Base-by-base conservation (phyloP, 2,113 vertebrate species). In the Myiopsitta monachus region DNA sequence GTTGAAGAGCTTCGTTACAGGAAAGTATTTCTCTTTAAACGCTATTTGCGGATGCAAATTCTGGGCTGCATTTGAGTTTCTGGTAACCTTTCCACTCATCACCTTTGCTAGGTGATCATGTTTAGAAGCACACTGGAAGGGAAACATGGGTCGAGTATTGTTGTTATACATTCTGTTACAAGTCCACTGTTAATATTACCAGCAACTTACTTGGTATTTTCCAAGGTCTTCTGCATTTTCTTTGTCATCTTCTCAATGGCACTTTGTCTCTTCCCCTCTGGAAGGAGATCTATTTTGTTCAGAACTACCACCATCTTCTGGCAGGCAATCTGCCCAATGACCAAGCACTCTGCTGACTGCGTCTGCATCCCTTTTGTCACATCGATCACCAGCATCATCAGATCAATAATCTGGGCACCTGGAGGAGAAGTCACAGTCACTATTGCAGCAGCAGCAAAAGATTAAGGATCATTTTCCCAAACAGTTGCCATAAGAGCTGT, bases 311-410 rank as follows among this genome's bases (percentile, higher is more conserved):
- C 98, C 99, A 99, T 99, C 92, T 98, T 98, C 80, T 98, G 98
- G 95, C 99, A 99, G 87, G 99, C 99, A 33, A 99, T 99, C 91
- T 99, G 99, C 78, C 99, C 99, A 18, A 99, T 99, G 74, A 99
- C 98, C 81, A 99, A 98, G 97, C 99, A 99, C 94, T 99, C 99
- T 4, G 99, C 99, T 31, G 99, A 99, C 98, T 99, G 99, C 0
- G 99, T 99, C 98, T 99, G 99, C 98, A 99, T 98, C 6, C 99
- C 99, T 95, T 99, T 99, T 91, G 99, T 99, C 97, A 99, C 98
- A 3, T 99, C 99, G 59, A 99, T 99, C 90, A 99, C 99, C 83
- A 99, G 97, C 98, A 99, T 98, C 99, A 99, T 99, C 96, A 99
- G 96, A 92, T 99, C 99, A 36, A 99, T 99, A 92, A 99, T 99